phyloP scores from a whole-genome alignment of 2,888 invertebrate genomes.

The Embidobia sp. region DNA sequence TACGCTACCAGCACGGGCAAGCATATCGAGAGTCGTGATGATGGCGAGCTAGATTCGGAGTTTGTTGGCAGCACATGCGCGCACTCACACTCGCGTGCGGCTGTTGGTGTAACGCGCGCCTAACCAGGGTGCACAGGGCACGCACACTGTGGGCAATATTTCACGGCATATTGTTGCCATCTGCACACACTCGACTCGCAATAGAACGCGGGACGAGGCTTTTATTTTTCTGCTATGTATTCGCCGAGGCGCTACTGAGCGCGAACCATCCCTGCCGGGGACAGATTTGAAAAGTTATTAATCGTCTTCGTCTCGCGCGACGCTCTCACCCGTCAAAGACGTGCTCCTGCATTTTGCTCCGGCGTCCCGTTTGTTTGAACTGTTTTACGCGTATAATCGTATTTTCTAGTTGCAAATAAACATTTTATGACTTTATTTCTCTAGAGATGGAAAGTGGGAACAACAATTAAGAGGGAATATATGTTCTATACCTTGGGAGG shows the following conservation, averaged over 20 bases:
- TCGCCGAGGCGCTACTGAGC: constrained; percentile 77
- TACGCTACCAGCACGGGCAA: constrained; percentile 71
- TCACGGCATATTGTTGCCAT: constrained; percentile 81
- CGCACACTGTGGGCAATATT: constrained; percentile 77
- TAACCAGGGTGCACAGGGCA: constrained; percentile 48
- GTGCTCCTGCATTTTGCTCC: too few species aligned
- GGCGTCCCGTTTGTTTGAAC: too few species aligned
- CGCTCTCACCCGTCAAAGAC: constrained; percentile 22
- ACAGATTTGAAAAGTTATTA: constrained; percentile 81
- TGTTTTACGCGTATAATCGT: too few species aligned
- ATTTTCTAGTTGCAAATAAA: too few species aligned
- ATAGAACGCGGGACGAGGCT: constrained; percentile 71
- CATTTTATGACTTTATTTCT: too few species aligned
- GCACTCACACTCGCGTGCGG: constrained; percentile 19
- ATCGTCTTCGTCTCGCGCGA: constrained; percentile 73
- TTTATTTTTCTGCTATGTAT: constrained; percentile 81
- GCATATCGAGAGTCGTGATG: constrained; percentile 59
- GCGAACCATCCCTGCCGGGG: constrained; percentile 74
- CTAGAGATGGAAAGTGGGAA: too few species aligned
- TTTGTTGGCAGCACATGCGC: constrained; percentile 52
- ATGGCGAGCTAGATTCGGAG: constrained; percentile 63
- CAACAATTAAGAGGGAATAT: too few species aligned
- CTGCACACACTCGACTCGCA: constrained; percentile 80
- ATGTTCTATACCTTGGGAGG: too few species aligned
- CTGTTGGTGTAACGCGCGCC: neutral